Conservation (phyloP, 2,113 vertebrate genomes). For the Ochotona curzoniae region DNA sequence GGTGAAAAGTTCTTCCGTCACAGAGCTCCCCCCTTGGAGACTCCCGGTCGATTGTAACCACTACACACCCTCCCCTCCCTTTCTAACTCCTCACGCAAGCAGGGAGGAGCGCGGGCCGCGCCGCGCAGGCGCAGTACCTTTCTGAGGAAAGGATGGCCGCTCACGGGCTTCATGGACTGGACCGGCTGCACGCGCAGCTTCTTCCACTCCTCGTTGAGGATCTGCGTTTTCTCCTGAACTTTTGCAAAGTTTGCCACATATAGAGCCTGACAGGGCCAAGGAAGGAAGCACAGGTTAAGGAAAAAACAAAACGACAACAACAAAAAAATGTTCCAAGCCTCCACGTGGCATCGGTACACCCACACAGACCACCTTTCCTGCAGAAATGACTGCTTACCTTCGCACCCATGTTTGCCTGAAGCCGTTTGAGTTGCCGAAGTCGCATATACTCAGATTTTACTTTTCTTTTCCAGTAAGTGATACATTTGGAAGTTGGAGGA, state of each 20-base stretch:
- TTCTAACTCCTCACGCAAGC: background rate
- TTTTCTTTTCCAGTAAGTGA: conserved; percentile 96
- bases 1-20: background rate
- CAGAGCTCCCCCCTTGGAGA: background rate
- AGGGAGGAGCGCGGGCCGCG: background rate
- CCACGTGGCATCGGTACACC: background rate
- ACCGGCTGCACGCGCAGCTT: conserved; percentile 94
- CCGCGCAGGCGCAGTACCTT: conserved; percentile 88
- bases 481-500: conserved; percentile 86
- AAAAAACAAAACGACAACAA: background rate
- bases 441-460: conserved; percentile 99
- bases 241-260: conserved; percentile 95
- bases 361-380: background rate
- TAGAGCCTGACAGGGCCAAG: conserved; percentile 87
- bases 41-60: background rate
- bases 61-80: background rate
- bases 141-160: conserved; percentile 89
- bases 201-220: conserved; percentile 96
- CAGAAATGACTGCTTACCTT: conserved; percentile 87
- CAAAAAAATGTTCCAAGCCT: background rate
- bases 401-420: conserved; percentile 94
- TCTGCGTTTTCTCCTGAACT: conserved; percentile 92
- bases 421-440: conserved; percentile 95
- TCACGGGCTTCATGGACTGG: conserved; percentile 90
- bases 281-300: background rate